A percentile compares a stretch with the other conserved stretches of the same genome.
Conservation (phyloP, 2,113 vertebrate species). For the Cyphomyrus discorhynchus region DNA sequence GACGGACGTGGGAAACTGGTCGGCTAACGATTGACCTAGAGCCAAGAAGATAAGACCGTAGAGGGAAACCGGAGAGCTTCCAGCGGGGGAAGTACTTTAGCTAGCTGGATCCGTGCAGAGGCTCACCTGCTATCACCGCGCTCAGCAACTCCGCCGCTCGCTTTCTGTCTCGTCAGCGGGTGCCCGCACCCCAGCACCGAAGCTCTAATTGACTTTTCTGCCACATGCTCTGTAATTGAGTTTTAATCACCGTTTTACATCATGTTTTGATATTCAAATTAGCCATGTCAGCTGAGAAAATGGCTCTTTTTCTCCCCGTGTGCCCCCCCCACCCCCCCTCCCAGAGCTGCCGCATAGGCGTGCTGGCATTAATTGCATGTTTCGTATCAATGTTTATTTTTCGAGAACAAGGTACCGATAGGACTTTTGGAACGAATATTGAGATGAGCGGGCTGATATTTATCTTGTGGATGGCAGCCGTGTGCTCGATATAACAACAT, state of each 20-base stretch:
- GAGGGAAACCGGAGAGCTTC: not conserved
- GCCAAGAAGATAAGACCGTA: not conserved
- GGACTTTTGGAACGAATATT: not conserved
- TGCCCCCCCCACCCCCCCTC: not conserved
- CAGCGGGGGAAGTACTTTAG: not conserved
- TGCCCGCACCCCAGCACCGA: not conserved
- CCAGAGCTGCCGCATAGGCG: not conserved
- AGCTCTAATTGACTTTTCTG: slow-evolving; percentile 16
- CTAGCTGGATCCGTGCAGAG: not conserved
- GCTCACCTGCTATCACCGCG: not conserved
- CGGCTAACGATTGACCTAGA: not conserved
- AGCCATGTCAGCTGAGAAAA: slow-evolving; percentile 15
- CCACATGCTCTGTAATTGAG: slow-evolving; percentile 16
- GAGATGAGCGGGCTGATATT: slow-evolving; percentile 3
- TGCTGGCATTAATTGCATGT: slow-evolving; percentile 13
- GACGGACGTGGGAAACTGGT: not conserved
- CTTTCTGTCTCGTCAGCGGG: not conserved
- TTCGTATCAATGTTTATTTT: slow-evolving; percentile 5
- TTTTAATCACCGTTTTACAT: slow-evolving; percentile 24
- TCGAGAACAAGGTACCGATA: slow-evolving; percentile 4
- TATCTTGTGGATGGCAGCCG: not conserved
- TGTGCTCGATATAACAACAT: too few species aligned
- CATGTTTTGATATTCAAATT: slow-evolving; percentile 21
- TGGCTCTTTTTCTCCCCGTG: not conserved
- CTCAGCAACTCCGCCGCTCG: not conserved